Evolutionary conservation across 2,113 vertebrate genomes (phyloP).

Genomic region (Labrus mixtus): DNA sequence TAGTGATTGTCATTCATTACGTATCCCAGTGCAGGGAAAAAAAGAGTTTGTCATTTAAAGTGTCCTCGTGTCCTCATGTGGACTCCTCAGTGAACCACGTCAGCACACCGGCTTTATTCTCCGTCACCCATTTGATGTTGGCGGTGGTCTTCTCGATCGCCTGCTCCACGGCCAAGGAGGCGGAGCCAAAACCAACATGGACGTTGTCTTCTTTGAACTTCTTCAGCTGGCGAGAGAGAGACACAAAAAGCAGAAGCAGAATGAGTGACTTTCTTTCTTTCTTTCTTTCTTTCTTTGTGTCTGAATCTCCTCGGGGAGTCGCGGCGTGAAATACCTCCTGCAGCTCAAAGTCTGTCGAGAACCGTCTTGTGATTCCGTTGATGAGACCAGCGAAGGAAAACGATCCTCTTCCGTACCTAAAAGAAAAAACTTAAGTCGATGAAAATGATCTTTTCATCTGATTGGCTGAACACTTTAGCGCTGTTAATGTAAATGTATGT

Average conservation of each 20-base stretch:
- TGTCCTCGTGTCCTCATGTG: constrained; percentile 32
- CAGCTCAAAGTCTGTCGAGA: constrained; percentile 88
- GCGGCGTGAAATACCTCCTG: constrained; percentile 84
- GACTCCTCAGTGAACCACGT: constrained; percentile 82
- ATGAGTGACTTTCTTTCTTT: neutral
- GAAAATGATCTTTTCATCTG: too few relatives aligned
- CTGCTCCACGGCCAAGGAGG: constrained; percentile 88
- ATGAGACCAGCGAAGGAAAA: constrained; percentile 91
- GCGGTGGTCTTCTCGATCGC: constrained; percentile 89
- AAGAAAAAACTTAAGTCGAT: neutral
- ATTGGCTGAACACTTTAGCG: too few relatives aligned
- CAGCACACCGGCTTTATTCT: constrained; percentile 83
- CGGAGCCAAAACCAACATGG: constrained; percentile 89
- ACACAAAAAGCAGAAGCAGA: constrained; percentile 2
- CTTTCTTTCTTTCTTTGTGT: neutral
- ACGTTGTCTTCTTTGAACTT: constrained; percentile 87
- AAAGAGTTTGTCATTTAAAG: neutral
- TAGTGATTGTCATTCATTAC: constrained; percentile 9
- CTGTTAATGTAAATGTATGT: too few relatives aligned
- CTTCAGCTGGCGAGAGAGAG: constrained; percentile 83
- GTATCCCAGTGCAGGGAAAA: neutral
- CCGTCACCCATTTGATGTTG: constrained; percentile 91
- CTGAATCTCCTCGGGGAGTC: neutral
- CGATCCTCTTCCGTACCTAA: constrained; percentile 88
- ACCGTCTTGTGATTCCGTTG: constrained; percentile 82